Evolutionary conservation across 2,888 invertebrate species (phyloP).

Genomic region (Tortrix viridana): DNA sequence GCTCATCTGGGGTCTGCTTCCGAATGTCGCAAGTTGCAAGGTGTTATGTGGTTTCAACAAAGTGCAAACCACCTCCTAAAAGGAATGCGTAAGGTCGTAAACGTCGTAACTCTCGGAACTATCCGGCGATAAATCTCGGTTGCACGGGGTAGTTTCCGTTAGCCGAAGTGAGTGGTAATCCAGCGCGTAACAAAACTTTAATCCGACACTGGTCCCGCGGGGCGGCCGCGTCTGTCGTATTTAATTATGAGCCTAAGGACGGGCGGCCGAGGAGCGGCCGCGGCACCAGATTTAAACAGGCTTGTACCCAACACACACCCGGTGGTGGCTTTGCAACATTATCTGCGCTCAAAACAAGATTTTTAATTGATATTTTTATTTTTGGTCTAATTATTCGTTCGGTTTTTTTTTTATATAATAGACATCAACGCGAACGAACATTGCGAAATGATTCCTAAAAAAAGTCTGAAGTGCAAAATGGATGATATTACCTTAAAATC

Average conservation of each 20-base stretch:
- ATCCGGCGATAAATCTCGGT: constrained; percentile 47
- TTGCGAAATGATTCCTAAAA: too few species aligned
- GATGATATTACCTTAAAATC: too few species aligned
- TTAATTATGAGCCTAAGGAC: constrained; percentile 47
- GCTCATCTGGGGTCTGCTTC: constrained; percentile 14
- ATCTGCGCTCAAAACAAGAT: not conserved
- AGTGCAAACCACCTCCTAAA: constrained; percentile 30
- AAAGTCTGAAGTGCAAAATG: too few species aligned
- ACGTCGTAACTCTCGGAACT: constrained; percentile 40
- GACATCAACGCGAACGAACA: too few species aligned
- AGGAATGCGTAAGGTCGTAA: constrained; percentile 27
- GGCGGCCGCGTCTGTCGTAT: constrained; percentile 49
- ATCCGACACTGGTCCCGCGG: constrained; percentile 42
- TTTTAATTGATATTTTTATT: not conserved
- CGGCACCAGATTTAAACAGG: constrained; percentile 22
- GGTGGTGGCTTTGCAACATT: not conserved
- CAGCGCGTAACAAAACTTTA: constrained; percentile 53
- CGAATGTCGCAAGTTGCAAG: constrained; percentile 12
- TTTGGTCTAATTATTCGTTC: too few species aligned
- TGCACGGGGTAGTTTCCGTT: constrained; percentile 45
- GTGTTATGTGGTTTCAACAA: constrained; percentile 20
- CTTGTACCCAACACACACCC: constrained; percentile 17
- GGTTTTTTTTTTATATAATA: too few species aligned
- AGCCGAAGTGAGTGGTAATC: constrained; percentile 44
- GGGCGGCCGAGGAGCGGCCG: constrained; percentile 12